Conservation (phyloP, 2,797 vertebrate species). For the Perodicticus potto region DNA sequence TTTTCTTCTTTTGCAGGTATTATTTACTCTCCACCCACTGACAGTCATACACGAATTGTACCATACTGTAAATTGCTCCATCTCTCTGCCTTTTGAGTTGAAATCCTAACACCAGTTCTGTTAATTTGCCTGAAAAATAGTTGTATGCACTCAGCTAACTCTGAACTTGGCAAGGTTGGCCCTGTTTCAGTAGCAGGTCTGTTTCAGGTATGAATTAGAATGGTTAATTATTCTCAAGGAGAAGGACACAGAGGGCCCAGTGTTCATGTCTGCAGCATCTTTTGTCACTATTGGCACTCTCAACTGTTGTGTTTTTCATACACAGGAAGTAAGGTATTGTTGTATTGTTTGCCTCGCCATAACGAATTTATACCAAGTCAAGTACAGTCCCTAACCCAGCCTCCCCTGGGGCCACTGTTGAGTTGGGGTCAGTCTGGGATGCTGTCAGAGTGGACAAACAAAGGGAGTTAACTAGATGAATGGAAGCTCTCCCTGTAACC, state of each 20-base stretch:
- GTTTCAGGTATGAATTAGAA: slow-evolving; percentile 65
- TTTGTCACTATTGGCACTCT: background rate
- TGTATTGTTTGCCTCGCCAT: background rate
- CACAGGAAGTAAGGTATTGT: background rate
- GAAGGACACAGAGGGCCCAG: background rate
- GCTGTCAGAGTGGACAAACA: background rate
- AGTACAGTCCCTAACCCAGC: background rate
- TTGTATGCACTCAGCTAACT: slow-evolving; percentile 92
- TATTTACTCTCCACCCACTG: slow-evolving; percentile 14
- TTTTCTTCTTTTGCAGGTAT: slow-evolving; percentile 25
- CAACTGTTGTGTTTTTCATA: background rate
- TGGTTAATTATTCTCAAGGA: background rate
- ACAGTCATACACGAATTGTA: background rate
- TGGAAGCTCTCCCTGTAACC: background rate
- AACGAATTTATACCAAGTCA: slow-evolving; percentile 9
- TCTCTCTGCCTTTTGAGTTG: slow-evolving; percentile 52
- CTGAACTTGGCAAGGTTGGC: slow-evolving; percentile 90
- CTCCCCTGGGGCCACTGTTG: background rate
- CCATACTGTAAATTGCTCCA: background rate
- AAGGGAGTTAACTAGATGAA: background rate
- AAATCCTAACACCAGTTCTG: slow-evolving; percentile 27
- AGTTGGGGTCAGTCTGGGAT: background rate
- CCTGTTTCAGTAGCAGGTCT: slow-evolving; percentile 93
- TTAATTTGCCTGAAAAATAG: slow-evolving; percentile 92
- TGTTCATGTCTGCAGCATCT: background rate